These are phyloP conservation scores for Scaptomyza caliginosa DNA, from an alignment of 2,888 invertebrate genomes.

Conservation along the genomic window DNA sequence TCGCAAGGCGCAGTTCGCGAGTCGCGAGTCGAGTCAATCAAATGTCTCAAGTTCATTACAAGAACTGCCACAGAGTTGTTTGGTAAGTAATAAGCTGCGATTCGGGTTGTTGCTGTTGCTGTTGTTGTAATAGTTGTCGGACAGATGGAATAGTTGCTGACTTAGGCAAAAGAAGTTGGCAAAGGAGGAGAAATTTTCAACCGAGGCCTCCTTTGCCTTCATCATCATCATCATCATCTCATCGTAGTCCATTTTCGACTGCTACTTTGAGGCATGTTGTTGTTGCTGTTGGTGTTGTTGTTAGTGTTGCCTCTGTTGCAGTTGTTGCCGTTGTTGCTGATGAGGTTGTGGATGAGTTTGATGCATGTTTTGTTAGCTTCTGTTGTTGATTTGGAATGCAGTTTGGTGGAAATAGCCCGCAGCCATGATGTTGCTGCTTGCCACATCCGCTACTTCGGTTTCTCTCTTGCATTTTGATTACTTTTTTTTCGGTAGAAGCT, in stretches of 20 bases:
- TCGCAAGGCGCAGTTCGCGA: neutral
- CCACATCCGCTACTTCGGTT: slow-evolving; percentile 55
- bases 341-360: slow-evolving; percentile 76
- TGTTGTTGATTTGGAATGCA: slow-evolving; percentile 79
- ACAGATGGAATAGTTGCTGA: slow-evolving; percentile 48
- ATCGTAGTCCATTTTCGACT: slow-evolving; percentile 66
- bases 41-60: slow-evolving; percentile 76
- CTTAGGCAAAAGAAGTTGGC: slow-evolving; percentile 17
- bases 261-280: slow-evolving; percentile 59
- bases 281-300: slow-evolving; percentile 43
- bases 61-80: slow-evolving; percentile 66
- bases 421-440: slow-evolving; percentile 40
- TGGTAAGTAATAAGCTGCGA: slow-evolving; percentile 71
- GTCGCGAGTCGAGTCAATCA: slow-evolving; percentile 66
- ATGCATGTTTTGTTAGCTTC: slow-evolving; percentile 79
- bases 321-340: slow-evolving; percentile 39
- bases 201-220: slow-evolving; percentile 37
- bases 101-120: slow-evolving; percentile 29
- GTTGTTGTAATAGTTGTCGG: slow-evolving; percentile 54
- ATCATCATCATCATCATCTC: slow-evolving; percentile 37
- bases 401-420: slow-evolving; percentile 67
- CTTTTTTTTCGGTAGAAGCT: slow-evolving; percentile 51
- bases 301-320: slow-evolving; percentile 6
- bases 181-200: slow-evolving; percentile 3
- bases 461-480: slow-evolving; percentile 68